Evolutionary conservation across 2,113 vertebrate genomes (phyloP).

Genomic region (Rhineura floridana): DNA sequence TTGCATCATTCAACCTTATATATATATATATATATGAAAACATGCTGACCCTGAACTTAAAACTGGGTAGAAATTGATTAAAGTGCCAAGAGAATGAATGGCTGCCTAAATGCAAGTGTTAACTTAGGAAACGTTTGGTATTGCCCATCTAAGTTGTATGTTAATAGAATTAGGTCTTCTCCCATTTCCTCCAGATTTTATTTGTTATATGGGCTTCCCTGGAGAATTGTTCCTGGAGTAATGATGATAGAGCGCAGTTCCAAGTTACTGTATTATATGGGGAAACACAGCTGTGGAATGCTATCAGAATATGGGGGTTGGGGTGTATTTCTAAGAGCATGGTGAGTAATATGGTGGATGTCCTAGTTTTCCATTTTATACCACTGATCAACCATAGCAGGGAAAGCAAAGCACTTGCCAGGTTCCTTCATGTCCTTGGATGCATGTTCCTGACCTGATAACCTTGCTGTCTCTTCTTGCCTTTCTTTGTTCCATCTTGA

Average conservation of each 20-base stretch:
- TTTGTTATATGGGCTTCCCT: constrained; percentile 1
- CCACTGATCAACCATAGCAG: not conserved
- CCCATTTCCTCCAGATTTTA: not conserved
- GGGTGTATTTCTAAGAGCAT: not conserved
- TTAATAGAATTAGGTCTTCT: constrained; percentile 27
- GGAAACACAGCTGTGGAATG: not conserved
- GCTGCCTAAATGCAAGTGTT: not conserved
- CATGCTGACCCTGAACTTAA: constrained; percentile 37
- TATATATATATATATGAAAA: constrained; percentile 41
- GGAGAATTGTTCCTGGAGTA: not conserved
- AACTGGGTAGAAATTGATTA: constrained; percentile 37
- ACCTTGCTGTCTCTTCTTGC: not conserved
- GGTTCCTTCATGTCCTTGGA: not conserved
- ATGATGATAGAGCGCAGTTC: not conserved
- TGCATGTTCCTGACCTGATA: not conserved
- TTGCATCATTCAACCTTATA: constrained; percentile 50
- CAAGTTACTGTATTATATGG: too few relatives aligned
- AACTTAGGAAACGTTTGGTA: constrained; percentile 18
- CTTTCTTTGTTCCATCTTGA: not conserved
- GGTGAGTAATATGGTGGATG: not conserved
- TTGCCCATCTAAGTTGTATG: not conserved
- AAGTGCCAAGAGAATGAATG: constrained; percentile 41
- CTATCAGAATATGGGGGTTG: too few relatives aligned
- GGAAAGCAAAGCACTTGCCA: not conserved
- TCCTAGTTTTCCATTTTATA: not conserved